Conservation (phyloP, 2,888 invertebrate species). For the Acleris sparsana region DNA sequence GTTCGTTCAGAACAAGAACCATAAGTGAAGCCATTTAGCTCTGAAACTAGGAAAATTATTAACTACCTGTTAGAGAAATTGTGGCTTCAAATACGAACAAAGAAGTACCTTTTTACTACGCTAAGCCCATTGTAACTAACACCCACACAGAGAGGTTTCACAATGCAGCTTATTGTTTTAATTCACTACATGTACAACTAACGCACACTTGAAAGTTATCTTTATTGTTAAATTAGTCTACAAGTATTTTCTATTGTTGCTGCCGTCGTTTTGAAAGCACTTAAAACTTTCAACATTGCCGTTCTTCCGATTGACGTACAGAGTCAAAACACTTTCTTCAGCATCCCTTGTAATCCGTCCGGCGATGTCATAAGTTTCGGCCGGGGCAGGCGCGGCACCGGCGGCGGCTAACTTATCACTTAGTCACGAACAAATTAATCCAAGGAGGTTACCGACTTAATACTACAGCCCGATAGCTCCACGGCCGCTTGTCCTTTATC, state of each 20-base stretch:
- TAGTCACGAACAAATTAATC: conserved; percentile 77
- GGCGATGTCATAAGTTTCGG: conserved; percentile 61
- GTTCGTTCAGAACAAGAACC: no score
- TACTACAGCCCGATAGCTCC: conserved; percentile 73
- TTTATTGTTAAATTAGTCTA: conserved; percentile 59
- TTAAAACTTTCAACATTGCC: conserved; percentile 43
- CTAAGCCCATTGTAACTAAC: conserved; percentile 51
- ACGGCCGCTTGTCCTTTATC: conserved; percentile 71
- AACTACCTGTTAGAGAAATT: background rate
- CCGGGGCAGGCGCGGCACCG: conserved; percentile 49
- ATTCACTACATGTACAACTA: conserved; percentile 62
- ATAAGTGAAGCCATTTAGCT: background rate
- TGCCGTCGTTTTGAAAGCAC: conserved; percentile 43
- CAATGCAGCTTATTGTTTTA: conserved; percentile 63
- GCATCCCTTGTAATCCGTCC: conserved; percentile 52
- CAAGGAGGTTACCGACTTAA: conserved; percentile 70
- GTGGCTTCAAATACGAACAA: background rate
- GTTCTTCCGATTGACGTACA: conserved; percentile 48
- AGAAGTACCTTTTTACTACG: conserved; percentile 48
- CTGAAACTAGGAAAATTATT: background rate
- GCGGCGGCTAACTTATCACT: conserved; percentile 72
- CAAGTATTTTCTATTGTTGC: conserved; percentile 49
- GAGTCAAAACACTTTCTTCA: conserved; percentile 47
- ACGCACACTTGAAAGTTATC: conserved; percentile 58
- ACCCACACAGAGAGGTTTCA: conserved; percentile 43